Evolutionary conservation across 2,797 vertebrate genomes (phyloP).

Genomic region (Astyanax mexicanus): DNA sequence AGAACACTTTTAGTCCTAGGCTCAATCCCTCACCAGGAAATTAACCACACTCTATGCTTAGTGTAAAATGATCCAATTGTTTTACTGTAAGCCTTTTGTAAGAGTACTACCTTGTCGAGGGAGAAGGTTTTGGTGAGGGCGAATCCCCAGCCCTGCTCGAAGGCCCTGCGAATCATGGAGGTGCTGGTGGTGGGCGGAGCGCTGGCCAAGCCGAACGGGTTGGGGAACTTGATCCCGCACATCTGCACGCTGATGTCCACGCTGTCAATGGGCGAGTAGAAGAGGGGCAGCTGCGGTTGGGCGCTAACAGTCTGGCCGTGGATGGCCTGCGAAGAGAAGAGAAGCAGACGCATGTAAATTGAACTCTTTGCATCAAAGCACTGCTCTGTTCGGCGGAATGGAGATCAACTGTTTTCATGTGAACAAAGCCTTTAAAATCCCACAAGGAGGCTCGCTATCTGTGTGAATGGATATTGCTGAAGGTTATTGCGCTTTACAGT

Average conservation of each 20-base stretch:
- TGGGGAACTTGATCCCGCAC: conserved; percentile 81
- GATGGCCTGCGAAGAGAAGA: conserved; percentile 66
- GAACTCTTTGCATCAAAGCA: conserved; percentile 49
- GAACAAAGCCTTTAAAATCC: conserved; percentile 40
- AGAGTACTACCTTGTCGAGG: conserved; percentile 86
- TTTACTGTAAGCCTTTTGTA: no score
- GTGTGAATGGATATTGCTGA: conserved; percentile 36
- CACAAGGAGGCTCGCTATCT: conserved; percentile 27
- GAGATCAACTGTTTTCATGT: conserved; percentile 33
- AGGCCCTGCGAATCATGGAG: conserved; percentile 92
- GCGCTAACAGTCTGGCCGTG: conserved; percentile 65
- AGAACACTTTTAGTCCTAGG: no score
- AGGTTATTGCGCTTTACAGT: conserved; percentile 39
- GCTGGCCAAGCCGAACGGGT: conserved; percentile 93
- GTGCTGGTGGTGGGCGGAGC: conserved; percentile 90
- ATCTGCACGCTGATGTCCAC: conserved; percentile 85
- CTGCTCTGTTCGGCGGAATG: background rate
- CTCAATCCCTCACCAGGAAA: no score
- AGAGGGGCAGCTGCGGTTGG: conserved; percentile 77
- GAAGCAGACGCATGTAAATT: conserved; percentile 47
- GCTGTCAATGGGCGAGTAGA: conserved; percentile 78
- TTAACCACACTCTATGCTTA: no score
- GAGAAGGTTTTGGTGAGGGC: conserved; percentile 94
- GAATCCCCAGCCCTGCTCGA: conserved; percentile 93
- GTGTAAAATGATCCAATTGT: no score